These are phyloP conservation scores for Tinamus major DNA, from an alignment of 2,797 vertebrate genomes.

Conservation along the genomic window DNA sequence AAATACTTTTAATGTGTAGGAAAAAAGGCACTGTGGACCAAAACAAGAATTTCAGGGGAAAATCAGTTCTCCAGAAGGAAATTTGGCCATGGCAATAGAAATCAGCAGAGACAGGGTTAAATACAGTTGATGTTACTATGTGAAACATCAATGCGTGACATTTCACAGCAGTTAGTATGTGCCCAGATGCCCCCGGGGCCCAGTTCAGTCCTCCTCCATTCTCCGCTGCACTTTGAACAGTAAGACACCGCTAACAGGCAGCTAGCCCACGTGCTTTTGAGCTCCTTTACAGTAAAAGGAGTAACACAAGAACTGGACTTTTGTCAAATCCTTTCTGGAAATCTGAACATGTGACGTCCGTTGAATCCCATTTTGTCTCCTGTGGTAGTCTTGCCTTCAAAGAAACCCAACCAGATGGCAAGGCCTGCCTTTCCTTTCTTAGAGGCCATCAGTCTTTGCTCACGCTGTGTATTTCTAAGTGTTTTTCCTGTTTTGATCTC, in stretches of 20 bases:
- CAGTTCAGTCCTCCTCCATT: slow-evolving; percentile 58
- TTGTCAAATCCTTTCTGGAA: slow-evolving; percentile 58
- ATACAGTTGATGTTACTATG: neutral
- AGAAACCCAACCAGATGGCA: slow-evolving; percentile 50
- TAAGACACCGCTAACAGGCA: slow-evolving; percentile 29
- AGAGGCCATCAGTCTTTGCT: slow-evolving; percentile 52
- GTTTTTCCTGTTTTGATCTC: slow-evolving; percentile 62
- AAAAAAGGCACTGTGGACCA: neutral
- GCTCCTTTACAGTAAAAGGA: slow-evolving; percentile 58
- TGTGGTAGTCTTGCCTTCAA: slow-evolving; percentile 57
- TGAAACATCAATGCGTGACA: slow-evolving; percentile 58
- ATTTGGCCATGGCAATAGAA: neutral
- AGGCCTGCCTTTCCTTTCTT: slow-evolving; percentile 53
- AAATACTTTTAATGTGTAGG: accelerated
- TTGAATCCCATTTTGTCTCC: slow-evolving; percentile 51
- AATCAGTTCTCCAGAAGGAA: neutral
- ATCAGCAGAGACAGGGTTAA: slow-evolving; percentile 43
- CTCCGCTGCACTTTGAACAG: slow-evolving; percentile 63
- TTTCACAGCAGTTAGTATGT: slow-evolving; percentile 59
- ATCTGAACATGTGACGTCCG: slow-evolving; percentile 49
- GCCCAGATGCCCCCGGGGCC: slow-evolving; percentile 54
- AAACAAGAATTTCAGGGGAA: neutral
- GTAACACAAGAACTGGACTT: slow-evolving; percentile 40
- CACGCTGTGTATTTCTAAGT: slow-evolving; percentile 71
- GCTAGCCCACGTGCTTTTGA: slow-evolving; percentile 59